These are phyloP conservation scores for Pardalotus punctatus DNA, from an alignment of 2,113 vertebrate genomes.

Conservation along the genomic window DNA sequence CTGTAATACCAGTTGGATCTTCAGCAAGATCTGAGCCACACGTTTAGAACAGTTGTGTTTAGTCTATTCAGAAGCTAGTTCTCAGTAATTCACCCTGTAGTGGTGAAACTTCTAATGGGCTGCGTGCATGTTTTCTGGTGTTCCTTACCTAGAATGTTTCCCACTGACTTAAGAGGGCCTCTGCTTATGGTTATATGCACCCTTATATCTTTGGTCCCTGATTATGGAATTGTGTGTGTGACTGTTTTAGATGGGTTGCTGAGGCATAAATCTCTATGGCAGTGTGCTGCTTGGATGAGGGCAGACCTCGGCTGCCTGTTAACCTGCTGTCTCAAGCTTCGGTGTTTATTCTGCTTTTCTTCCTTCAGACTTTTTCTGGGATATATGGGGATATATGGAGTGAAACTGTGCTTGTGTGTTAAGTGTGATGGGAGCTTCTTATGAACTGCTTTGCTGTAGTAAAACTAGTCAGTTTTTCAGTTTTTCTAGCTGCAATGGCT, in stretches of 20 bases:
- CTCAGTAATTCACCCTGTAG: neutral
- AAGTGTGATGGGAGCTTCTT: neutral
- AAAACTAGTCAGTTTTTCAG: neutral
- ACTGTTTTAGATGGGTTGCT: neutral
- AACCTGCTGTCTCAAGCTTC: neutral
- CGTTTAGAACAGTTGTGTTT: neutral
- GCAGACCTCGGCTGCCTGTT: neutral
- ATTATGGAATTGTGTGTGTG: neutral
- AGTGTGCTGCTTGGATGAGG: neutral
- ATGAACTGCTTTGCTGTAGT: neutral
- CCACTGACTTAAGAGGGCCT: neutral
- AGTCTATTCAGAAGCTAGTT: neutral
- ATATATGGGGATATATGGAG: fast-evolving
- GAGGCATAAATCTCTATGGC: neutral
- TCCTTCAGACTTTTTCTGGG: neutral
- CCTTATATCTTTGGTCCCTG: neutral
- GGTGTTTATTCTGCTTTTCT: neutral
- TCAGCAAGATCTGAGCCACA: neutral
- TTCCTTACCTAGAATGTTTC: neutral
- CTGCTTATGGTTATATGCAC: neutral
- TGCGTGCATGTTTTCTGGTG: neutral
- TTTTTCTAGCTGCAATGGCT: neutral
- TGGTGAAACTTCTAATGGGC: neutral
- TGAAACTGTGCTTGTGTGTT: neutral
- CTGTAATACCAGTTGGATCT: neutral